Base-by-base conservation (phyloP, 2,797 vertebrate genomes). In the Sebastes iracundus region DNA sequence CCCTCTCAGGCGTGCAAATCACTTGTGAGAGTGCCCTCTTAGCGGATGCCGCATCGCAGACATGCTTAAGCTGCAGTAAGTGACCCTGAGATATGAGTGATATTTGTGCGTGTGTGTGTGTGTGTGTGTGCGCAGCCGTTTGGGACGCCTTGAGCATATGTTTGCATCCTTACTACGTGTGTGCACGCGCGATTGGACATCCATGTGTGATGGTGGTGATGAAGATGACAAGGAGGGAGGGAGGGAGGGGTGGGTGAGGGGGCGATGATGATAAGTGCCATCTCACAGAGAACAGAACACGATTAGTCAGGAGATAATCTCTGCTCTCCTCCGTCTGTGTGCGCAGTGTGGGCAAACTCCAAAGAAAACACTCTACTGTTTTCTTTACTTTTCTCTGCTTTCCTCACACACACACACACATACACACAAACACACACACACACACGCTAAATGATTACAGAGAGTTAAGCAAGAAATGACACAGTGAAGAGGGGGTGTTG, bases 361-460 rank as follows among this genome's bases (percentile, higher is more conserved):
- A 93, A 94, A 84, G 90, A 91, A 94, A 94, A 94, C 90, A 93
- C 67, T 77, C 6, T 3, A 1, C 72, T 92, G 90, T 93, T 94
- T 91, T 90, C 88, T 88, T 90, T 89, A 49, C 88, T 66, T 85
- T 79, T 79, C 80, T 82, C 53, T 83, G 46, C 85, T 70, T 75
- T 66, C 64, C 49, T n/a, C 77, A 69, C 60, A 75, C 75, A 64
- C 73, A 62, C 77, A 77, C 77, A 75, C 72, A 16, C 1, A 42
- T 65, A 33, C 63, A 35, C 32, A 56, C 25, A 55, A 12, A 58
- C 53, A 70, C 59, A 66, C 78, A 86, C 74, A 18, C 42, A 46
- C 75, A 42, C 69, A 60, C 55, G 66, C 83, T 72, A 84, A 88
- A 81, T 38, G 4, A 83, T 89, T 89, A 89, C 75, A 2, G 59